These are phyloP conservation scores for Miichthys miiuy DNA, from an alignment of 2,797 vertebrate species.

Conservation along the genomic window DNA sequence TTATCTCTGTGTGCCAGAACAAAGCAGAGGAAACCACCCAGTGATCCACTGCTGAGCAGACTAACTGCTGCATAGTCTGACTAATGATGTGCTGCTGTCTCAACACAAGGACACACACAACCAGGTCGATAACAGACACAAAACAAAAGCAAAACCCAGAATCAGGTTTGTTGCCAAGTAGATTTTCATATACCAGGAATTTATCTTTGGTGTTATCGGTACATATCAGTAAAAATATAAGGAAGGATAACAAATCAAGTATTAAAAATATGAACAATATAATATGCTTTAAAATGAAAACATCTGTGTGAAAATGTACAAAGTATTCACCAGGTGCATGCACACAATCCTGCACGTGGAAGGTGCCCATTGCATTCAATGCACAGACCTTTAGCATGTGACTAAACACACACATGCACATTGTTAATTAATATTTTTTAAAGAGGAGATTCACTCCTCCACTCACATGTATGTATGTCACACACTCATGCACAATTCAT, in stretches of 20 bases:
- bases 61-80: slow-evolving; percentile 15
- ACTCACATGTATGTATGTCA: slow-evolving; percentile 31
- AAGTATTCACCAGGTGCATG: not conserved
- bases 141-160: slow-evolving; percentile 2
- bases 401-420: not conserved
- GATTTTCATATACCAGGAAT: too few relatives aligned
- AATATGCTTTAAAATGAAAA: too few relatives aligned
- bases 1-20: slow-evolving; percentile 22
- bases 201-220: too few relatives aligned
- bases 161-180: too few relatives aligned
- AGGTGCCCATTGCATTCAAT: not conserved
- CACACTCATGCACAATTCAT: slow-evolving; percentile 58
- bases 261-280: too few relatives aligned
- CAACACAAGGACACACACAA: slow-evolving; percentile 47
- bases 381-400: not conserved
- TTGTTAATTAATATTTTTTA: not conserved
- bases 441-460: not conserved
- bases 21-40: slow-evolving; percentile 38
- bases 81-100: slow-evolving; percentile 57
- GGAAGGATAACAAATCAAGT: too few relatives aligned
- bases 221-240: too few relatives aligned
- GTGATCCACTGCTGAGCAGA: slow-evolving; percentile 45
- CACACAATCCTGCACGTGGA: not conserved
- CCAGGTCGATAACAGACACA: slow-evolving; percentile 29
- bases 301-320: too few relatives aligned